phyloP scores from a whole-genome alignment of 2,797 vertebrate species.

The Meriones psammophilus region DNA sequence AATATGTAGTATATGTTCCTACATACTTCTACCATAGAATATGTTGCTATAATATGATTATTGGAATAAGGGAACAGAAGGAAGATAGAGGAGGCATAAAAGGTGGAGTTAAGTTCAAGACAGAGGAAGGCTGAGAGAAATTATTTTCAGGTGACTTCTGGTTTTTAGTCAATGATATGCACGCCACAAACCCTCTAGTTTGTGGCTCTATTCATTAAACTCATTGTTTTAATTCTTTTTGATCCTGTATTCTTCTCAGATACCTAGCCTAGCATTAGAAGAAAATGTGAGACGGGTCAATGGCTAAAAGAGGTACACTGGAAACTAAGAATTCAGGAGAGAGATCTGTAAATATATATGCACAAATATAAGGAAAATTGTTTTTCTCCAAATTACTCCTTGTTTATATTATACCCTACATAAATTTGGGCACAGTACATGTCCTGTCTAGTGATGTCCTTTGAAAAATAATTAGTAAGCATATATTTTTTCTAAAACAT shows the following conservation, averaged over 20 bases:
- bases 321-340: background rate
- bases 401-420: conserved; percentile 11
- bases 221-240: background rate
- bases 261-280: background rate
- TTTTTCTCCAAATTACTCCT: background rate
- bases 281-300: background rate
- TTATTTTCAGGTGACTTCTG: background rate
- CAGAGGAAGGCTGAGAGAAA: background rate
- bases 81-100: background rate
- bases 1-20: no score
- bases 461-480: conserved; percentile 15
- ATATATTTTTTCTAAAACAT: background rate
- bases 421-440: background rate
- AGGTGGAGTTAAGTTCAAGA: background rate
- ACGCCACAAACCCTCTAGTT: background rate
- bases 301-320: background rate
- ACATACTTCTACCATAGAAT: no score
- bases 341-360: background rate
- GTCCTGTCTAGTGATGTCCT: background rate
- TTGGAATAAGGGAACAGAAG: background rate
- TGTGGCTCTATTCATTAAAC: background rate
- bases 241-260: background rate
- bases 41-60: background rate
- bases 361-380: background rate
- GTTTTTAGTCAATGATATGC: background rate